Evolutionary conservation across 2,888 invertebrate genomes (phyloP), one percentile per base, ranked within the genome.

Genomic region (Callosobruchus maculatus): DNA sequence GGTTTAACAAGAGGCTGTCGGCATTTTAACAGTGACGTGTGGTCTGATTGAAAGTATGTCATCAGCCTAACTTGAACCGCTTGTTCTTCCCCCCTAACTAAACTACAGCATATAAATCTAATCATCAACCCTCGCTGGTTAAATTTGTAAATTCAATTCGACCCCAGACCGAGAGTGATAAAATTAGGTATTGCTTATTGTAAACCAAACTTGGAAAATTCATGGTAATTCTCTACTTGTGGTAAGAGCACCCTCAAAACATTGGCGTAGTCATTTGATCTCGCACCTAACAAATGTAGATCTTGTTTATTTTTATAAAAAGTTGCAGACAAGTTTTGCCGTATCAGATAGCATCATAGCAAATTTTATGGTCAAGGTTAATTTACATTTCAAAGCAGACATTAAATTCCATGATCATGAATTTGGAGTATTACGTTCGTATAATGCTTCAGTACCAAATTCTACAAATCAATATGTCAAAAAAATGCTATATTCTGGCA

Each of bases 191-290:
- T 85, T 85, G 87, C 88, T 88, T 88, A 88, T 88, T 88, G 88
- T 88, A 88, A 88, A 88, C 88, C 87, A 87, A 88, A 88, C 88
- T 88, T 84, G 86, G 87, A 86, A 87, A 88, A 88, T 88, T 88
- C 85, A 84, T 85, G 85, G 84, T 86, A 87, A 86, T 87, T 87
- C 85, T 84, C 84, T 85, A 86, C 84, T 86, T 85, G 86, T 83
- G 85, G 85, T 82, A 75, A 80, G 18, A 49, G 13, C 49, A 49
- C 49, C 49, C 49, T 49, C 49, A 81, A 78, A 76, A 30, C 70
- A 73, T 76, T 74, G 74, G 70, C 70, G 69, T 72, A 72, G 18
- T 26, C 68, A 72, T 31, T 13, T 1, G 1, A 49, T 5, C 13
- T 26, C 3, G 13, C 49, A 49, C 49, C 7, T 49, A 18, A 49